Evolutionary conservation across 2,113 vertebrate genomes (phyloP), one percentile per base, ranked within the genome.

Genomic region (Brachirus orientalis): DNA sequence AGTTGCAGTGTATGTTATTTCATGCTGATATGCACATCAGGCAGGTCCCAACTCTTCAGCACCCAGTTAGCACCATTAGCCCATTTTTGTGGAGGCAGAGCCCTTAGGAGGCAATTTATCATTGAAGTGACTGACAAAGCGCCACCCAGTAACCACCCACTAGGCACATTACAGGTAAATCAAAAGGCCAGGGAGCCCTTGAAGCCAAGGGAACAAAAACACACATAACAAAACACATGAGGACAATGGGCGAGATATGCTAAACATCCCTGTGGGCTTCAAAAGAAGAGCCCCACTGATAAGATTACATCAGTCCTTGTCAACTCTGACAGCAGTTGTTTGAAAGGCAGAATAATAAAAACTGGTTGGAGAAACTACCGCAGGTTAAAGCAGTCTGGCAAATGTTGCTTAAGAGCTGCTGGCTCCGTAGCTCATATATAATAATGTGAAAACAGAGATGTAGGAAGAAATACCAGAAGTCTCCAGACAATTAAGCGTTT

Each of bases 401-500:
- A 61, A 63, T 4, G 35, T 46, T 41, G 37, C 60, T 36, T 18
- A 37, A 52, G 55, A 16, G 38, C 17, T 69, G 33, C 58, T 45
- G 63, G 51, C 43, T 79, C 55, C 48, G 66, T 46, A 53, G 61
- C 41, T 17, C 63, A 69, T 56, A 80, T 37, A 77, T 52, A 61
- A 79, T 65, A 77, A 83, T 67, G 60, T 36, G 55, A 72, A 12
- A 79, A 65, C 43, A 62, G 43, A 79, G 58, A 69, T 63, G 52
- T 38, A 62, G 53, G 50, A 6, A 59, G 50, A 13, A 81, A 66
- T 50, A 59, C 48, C 38, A 47, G 71, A 22, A 52, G 74, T 87
- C 80, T 88, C 80, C 1, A 63, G 79, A 86, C 82, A 89, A 80
- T 89, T 82, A 72, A 61, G 76, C 79, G 44, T 85, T 89, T 87